Conservation (phyloP, 1,140 invertebrate genomes). For the Myzus persicae region DNA sequence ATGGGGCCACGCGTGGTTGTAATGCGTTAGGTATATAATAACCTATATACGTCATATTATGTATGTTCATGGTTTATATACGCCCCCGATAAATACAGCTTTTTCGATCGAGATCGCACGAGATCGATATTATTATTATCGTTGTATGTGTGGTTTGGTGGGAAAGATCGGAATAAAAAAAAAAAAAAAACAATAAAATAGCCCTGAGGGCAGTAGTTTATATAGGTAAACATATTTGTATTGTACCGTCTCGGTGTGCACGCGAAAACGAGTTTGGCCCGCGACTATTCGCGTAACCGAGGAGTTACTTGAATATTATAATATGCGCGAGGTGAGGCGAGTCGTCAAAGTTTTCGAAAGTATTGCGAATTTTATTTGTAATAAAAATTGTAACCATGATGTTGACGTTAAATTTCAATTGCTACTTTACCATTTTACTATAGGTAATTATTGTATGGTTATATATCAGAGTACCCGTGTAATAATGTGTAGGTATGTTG, state of each 20-base stretch:
- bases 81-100: neutral
- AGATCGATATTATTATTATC: neutral
- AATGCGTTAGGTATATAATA: neutral
- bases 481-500: too few relatives aligned
- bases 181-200: neutral
- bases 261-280: neutral
- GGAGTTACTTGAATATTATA: neutral
- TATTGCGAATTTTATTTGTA: neutral
- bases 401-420: neutral
- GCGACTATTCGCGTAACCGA: neutral
- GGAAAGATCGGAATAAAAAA: neutral
- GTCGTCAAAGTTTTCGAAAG: neutral
- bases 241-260: neutral
- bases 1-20: neutral
- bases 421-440: neutral
- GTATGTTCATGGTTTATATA: neutral
- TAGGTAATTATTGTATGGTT: neutral
- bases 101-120: neutral
- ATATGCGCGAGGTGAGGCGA: neutral
- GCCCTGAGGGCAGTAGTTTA: neutral
- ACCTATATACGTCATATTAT: neutral
- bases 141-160: neutral
- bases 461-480: neutral
- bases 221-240: neutral
- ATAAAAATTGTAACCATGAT: neutral